These are phyloP conservation scores for Notechis scutatus DNA, from an alignment of 2,113 vertebrate species.

Conservation along the genomic window DNA sequence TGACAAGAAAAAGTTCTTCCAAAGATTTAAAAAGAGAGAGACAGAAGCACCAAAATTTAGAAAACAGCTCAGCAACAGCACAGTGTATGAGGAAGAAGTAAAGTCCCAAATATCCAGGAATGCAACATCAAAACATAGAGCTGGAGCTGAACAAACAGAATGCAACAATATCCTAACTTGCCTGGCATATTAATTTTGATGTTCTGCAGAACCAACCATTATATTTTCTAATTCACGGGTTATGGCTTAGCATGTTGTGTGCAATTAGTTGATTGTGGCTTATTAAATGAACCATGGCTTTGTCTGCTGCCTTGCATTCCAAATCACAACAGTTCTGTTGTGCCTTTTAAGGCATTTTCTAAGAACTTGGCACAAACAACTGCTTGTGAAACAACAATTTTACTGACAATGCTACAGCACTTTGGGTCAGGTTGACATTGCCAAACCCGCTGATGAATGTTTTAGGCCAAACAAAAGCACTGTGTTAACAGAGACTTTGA, in stretches of 20 bases:
- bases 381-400: neutral
- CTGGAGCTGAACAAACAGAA: neutral
- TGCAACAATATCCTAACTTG: neutral
- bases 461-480: neutral
- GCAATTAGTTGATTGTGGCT: neutral
- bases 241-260: neutral
- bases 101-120: neutral
- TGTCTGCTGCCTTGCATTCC: neutral
- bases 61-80: neutral
- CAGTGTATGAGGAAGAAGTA: neutral
- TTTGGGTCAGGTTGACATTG: conserved; percentile 12
- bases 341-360: neutral
- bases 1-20: neutral
- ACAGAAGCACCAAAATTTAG: neutral
- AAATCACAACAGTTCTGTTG: neutral
- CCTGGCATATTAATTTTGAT: neutral
- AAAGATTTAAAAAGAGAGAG: neutral
- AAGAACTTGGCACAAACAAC: neutral
- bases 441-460: neutral
- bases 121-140: neutral
- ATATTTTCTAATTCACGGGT: neutral
- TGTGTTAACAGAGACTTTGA: neutral
- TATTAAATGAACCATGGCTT: neutral
- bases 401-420: neutral
- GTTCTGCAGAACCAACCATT: neutral